These are phyloP conservation scores for Pantherophis guttatus DNA, from an alignment of 2,113 vertebrate species.

Conservation along the genomic window DNA sequence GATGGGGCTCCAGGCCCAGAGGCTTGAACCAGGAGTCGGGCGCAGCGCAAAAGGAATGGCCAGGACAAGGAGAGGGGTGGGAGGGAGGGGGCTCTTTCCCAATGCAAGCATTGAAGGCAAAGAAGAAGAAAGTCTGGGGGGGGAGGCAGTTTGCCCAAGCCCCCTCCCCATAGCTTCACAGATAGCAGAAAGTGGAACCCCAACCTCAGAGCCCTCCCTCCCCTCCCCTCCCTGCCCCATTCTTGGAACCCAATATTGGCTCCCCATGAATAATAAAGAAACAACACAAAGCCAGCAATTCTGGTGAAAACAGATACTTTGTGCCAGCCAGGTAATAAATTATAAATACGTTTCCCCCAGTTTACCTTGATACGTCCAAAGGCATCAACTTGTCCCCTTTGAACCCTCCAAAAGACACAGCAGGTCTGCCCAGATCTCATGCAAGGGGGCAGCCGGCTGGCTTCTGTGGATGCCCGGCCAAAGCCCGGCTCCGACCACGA, in stretches of 20 bases:
- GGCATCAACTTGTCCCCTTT: background rate
- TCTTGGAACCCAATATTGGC: background rate
- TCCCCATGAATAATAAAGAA: background rate
- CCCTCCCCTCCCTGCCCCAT: background rate
- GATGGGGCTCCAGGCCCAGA: background rate
- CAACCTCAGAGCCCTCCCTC: background rate
- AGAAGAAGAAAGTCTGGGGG: background rate
- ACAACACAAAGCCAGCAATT: background rate
- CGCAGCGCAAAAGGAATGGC: background rate
- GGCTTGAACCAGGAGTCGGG: background rate
- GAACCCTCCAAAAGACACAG: background rate
- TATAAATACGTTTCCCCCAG: background rate
- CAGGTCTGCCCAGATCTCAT: background rate
- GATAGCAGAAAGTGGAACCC: background rate
- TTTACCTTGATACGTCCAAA: background rate
- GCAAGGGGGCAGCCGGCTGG: background rate
- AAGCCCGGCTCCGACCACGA: background rate
- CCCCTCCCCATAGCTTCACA: background rate
- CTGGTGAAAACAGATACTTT: background rate
- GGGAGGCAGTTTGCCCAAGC: background rate
- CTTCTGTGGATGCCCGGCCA: background rate
- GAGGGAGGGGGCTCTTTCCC: background rate
- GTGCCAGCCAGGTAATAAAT: background rate
- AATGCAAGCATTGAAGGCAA: background rate
- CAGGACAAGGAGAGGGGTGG: background rate